Evolutionary conservation across 1,140 invertebrate genomes (phyloP).

Genomic region (Drosophila aff.): DNA sequence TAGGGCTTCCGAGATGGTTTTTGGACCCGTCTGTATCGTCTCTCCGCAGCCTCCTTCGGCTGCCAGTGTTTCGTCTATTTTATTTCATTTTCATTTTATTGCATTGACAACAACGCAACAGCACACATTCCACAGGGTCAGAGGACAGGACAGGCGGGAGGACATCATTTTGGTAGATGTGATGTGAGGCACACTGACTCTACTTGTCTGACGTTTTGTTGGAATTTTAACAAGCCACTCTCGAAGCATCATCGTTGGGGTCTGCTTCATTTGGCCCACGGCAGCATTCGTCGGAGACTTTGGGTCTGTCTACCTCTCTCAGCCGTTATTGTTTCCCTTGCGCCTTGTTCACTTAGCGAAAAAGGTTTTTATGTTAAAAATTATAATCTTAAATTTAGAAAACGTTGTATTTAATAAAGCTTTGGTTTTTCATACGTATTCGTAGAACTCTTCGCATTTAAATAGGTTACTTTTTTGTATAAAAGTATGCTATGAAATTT

Average conservation of each 20-base stretch:
- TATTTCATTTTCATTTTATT: slow-evolving; percentile 80
- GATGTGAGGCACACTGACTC: slow-evolving; percentile 10
- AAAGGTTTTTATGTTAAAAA: neutral
- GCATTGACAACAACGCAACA: slow-evolving; percentile 69
- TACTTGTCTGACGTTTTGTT: slow-evolving; percentile 53
- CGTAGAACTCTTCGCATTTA: neutral
- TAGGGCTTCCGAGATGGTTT: slow-evolving; percentile 45
- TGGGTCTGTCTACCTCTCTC: slow-evolving; percentile 4
- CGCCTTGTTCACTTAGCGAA: slow-evolving; percentile 8
- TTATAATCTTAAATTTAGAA: no score
- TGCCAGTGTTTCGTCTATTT: slow-evolving; percentile 69
- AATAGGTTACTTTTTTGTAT: neutral
- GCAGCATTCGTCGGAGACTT: slow-evolving; percentile 29
- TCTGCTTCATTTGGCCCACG: slow-evolving; percentile 52
- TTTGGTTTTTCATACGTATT: neutral
- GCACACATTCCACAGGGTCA: slow-evolving; percentile 41
- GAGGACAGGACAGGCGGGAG: slow-evolving; percentile 2
- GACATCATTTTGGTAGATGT: slow-evolving; percentile 2
- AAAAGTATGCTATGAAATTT: neutral
- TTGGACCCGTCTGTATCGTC: slow-evolving; percentile 10
- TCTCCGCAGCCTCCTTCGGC: slow-evolving; percentile 5
- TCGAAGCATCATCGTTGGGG: slow-evolving; percentile 64
- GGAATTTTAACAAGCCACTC: slow-evolving; percentile 81
- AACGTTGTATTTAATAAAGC: neutral
- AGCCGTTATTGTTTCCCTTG: neutral